Base-by-base conservation (phyloP, 1,140 invertebrate genomes). In the Panagrolaimus sp. region DNA sequence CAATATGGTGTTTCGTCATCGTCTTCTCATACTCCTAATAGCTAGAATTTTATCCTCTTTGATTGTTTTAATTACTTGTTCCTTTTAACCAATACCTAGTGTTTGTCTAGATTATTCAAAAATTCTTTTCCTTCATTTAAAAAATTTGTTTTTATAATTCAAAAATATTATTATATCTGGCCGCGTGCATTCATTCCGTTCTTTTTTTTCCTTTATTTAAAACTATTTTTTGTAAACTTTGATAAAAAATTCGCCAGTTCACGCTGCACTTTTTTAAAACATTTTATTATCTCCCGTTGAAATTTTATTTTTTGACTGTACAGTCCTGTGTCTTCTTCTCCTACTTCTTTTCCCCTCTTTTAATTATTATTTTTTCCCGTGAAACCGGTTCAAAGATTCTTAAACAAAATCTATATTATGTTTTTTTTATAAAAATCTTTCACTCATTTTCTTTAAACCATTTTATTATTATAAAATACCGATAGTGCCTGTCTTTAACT, bases 121-220 rank as follows among this genome's bases (percentile, higher is more conserved):
- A 14, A 20, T 57, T 57, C n/a, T 25, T 27, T 57, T 57, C 51
- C 51, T 20, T 20, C 20, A 57, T 11, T 20, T 20, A 20, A 57
- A 57, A 57, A 25, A 57, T 57, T 16, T 25, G n/a, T 57, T 25
- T 20, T 57, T 38, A 38, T 2, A 38, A 38, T 7, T 38, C 7
- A n/a, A n/a, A n/a, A n/a, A n/a, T 38, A 4, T 38, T 7, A 4
- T 38, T 38, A 4, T 38, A 38, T 38, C 31, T 27, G 51, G 51
- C 51, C 51, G 51, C 51, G 51, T 57, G 51, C 51, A 57, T 57
- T 57, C 51, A 57, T 57, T 57, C 51, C 31, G 31, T 38, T 38
- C 2, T 38, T 38, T 38, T 38, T 38, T 38, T 38, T 38, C 2
- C 7, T 38, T 38, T 38, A 4, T 38, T 38, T 38, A 38, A 38